Evolutionary conservation across 1,140 invertebrate species (phyloP).

Genomic region (Trissolcus basalis): DNA sequence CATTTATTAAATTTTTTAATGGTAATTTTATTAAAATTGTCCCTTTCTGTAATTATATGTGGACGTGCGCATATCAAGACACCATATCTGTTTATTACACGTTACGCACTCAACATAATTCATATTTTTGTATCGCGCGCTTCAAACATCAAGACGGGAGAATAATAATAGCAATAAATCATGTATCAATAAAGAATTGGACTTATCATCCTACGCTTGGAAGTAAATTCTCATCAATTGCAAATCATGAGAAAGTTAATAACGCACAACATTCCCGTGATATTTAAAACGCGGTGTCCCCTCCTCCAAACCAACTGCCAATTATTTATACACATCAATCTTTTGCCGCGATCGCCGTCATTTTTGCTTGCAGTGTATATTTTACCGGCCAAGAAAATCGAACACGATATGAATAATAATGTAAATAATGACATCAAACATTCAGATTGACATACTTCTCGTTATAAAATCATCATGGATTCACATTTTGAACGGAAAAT

Average conservation of each 20-base stretch:
- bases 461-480: too few relatives aligned
- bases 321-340: slow-evolving; percentile 35
- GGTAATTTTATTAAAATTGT: slow-evolving; percentile 26
- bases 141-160: slow-evolving; percentile 30
- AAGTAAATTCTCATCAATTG: slow-evolving; percentile 53
- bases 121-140: slow-evolving; percentile 29
- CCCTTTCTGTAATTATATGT: slow-evolving; percentile 25
- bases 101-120: slow-evolving; percentile 22
- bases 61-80: slow-evolving; percentile 6
- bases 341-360: slow-evolving; percentile 23
- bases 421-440: neutral
- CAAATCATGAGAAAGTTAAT: slow-evolving; percentile 55
- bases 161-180: slow-evolving; percentile 50
- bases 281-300: slow-evolving; percentile 36
- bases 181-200: slow-evolving; percentile 53
- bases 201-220: slow-evolving; percentile 48
- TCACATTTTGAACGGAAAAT: too few relatives aligned
- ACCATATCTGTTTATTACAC: slow-evolving; percentile 25
- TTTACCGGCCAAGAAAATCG: slow-evolving; percentile 5
- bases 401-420: slow-evolving; percentile 11
- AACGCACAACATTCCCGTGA: slow-evolving; percentile 35
- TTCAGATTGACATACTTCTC: too few relatives aligned
- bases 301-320: neutral
- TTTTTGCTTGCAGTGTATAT: slow-evolving; percentile 15
- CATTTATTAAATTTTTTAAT: too few relatives aligned